These are phyloP conservation scores for Hedya salicella DNA, from an alignment of 2,888 invertebrate species.

Conservation along the genomic window DNA sequence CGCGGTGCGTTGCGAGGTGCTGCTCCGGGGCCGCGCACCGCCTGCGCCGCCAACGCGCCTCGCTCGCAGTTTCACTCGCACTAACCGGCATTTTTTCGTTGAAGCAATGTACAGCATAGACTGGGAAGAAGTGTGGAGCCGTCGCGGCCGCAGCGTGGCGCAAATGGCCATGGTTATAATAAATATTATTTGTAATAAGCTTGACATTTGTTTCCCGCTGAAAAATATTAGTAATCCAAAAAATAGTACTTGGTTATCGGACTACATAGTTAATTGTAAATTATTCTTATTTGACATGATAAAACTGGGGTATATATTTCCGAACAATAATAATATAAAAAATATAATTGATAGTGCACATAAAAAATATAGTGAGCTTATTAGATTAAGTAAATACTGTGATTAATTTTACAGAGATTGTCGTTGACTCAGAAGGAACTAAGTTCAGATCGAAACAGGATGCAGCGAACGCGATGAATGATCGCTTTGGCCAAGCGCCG, in stretches of 20 bases:
- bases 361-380: not conserved
- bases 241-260: not conserved
- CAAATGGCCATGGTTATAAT: not conserved
- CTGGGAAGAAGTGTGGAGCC: not conserved
- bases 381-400: not conserved
- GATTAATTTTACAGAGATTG: no score
- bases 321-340: no score
- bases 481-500: no score
- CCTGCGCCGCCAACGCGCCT: not conserved
- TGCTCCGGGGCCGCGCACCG: conserved; percentile 1
- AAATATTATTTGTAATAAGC: not conserved
- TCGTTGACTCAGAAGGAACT: no score
- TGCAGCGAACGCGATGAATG: no score
- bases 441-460: no score
- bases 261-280: not conserved
- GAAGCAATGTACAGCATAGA: not conserved
- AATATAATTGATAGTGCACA: not conserved
- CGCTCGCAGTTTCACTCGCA: not conserved
- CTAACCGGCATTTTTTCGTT: not conserved
- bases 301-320: no score
- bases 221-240: not conserved
- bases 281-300: no score
- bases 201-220: not conserved
- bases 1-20: conserved; percentile 6
- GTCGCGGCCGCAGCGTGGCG: not conserved